Evolutionary conservation across 1,140 invertebrate species (phyloP).

Genomic region (Nephila pilipes): DNA sequence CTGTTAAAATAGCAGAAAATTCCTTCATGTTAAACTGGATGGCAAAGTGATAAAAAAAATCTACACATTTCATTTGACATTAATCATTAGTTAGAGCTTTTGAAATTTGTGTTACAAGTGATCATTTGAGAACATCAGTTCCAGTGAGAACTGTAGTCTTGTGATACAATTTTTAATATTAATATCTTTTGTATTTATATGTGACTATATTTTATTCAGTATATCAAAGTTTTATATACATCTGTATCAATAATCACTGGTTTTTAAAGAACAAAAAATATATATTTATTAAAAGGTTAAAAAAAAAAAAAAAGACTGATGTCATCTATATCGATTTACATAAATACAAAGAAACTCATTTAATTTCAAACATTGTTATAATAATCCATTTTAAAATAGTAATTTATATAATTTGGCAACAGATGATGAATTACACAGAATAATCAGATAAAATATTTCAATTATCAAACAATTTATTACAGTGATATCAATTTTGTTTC

Average conservation of each 20-base stretch:
- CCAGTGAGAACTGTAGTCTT: conserved; percentile 3
- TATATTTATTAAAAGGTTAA: conserved; percentile 7
- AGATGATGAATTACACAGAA: no score
- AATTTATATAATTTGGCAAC: no score
- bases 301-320: not conserved
- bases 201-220: not conserved
- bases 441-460: no score
- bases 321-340: not conserved
- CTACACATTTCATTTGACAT: not conserved
- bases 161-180: not conserved
- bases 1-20: not conserved
- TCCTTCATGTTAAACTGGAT: not conserved
- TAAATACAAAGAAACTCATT: not conserved
- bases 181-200: not conserved
- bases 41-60: not conserved
- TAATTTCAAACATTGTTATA: no score
- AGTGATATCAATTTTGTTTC: no score
- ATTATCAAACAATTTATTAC: no score
- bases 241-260: not conserved
- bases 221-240: not conserved
- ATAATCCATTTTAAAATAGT: no score
- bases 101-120: not conserved
- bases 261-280: conserved; percentile 8
- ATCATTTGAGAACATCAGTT: not conserved
- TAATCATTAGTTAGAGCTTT: conserved; percentile 25